A percentile compares a stretch with the other conserved stretches of the same genome.
Evolutionary conservation across 2,797 vertebrate genomes (phyloP).

Genomic region (Myioborus melanocephalus): DNA sequence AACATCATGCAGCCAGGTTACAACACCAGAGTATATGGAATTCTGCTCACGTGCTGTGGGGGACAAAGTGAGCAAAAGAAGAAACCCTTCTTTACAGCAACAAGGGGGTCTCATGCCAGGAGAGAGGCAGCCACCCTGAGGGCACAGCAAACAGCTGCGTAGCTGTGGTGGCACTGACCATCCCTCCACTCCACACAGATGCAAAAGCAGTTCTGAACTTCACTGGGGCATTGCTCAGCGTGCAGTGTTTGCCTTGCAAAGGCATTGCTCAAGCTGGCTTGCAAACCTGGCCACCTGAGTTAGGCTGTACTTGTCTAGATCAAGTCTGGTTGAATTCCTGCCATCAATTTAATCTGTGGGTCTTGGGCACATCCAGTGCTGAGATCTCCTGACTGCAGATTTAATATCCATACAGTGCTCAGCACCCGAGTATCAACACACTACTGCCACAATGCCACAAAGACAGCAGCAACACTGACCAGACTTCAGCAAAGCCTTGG

Average conservation of each 20-base stretch:
- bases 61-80: neutral
- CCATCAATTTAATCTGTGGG: neutral
- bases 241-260: neutral
- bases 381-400: neutral
- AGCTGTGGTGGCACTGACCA: neutral
- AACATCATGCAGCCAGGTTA: neutral
- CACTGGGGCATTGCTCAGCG: neutral
- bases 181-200: neutral
- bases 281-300: neutral
- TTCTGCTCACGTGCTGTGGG: neutral
- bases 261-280: neutral
- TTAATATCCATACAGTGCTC: neutral
- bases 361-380: neutral
- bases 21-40: rapidly evolving
- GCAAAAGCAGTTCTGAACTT: neutral
- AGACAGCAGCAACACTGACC: neutral
- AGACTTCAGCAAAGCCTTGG: neutral
- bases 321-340: neutral
- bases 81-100: neutral
- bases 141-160: neutral
- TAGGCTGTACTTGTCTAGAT: neutral
- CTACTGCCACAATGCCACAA: neutral
- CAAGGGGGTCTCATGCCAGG: neutral
- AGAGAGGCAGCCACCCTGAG: neutral
- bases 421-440: neutral